Evolutionary conservation across 2,113 vertebrate genomes (phyloP).

Genomic region (Carassius gibelio): DNA sequence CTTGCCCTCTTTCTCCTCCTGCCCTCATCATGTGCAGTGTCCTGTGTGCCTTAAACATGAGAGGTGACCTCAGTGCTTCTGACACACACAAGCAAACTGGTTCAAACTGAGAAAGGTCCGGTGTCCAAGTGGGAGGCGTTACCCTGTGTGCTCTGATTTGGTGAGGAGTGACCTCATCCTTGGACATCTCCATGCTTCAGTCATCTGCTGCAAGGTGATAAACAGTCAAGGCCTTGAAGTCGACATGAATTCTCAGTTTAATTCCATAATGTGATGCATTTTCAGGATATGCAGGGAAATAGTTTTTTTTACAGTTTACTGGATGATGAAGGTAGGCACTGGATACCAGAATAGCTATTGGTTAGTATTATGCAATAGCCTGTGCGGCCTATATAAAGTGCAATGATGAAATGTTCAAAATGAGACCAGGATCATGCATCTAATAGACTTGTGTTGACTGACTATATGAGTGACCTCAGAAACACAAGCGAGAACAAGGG

Average conservation of each 20-base stretch:
- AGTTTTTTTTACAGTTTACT: neutral
- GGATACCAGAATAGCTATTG: neutral
- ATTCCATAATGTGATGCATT: neutral
- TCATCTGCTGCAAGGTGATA: constrained; percentile 7
- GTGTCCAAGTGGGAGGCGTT: neutral
- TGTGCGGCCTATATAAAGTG: neutral
- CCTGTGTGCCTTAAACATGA: constrained; percentile 61
- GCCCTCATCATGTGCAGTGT: constrained; percentile 33
- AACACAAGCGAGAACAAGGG: neutral
- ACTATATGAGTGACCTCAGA: neutral
- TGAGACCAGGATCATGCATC: neutral
- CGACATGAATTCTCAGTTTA: neutral
- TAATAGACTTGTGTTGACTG: neutral
- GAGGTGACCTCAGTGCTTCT: constrained; percentile 54
- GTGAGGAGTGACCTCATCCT: neutral
- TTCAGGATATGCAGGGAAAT: neutral
- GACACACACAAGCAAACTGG: constrained; percentile 34
- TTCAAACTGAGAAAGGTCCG: neutral
- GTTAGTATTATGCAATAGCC: neutral
- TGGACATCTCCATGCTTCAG: neutral
- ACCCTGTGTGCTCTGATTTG: constrained; percentile 5
- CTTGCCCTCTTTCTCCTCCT: neutral
- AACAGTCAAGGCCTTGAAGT: neutral
- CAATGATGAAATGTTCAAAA: neutral
- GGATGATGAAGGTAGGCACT: neutral